A percentile compares a stretch with the other conserved stretches of the same genome.
Evolutionary conservation across 2,888 invertebrate genomes (phyloP).

Genomic region (Drosophila pseudotalamancana): DNA sequence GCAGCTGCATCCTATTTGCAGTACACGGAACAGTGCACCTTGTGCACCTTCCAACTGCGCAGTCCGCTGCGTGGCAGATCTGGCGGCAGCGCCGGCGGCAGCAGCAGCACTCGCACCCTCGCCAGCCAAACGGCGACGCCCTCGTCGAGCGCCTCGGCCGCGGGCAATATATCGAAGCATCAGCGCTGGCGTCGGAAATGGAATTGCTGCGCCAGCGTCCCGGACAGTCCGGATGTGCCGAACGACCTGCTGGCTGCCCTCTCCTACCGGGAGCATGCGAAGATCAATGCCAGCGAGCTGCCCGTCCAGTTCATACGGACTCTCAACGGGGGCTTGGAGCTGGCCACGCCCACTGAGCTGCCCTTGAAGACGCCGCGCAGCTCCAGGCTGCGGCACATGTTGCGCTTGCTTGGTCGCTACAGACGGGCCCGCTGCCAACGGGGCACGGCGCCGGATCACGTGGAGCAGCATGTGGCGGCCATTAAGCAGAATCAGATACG

Average conservation of each 20-base stretch:
- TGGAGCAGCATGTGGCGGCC: conserved; percentile 55
- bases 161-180: conserved; percentile 82
- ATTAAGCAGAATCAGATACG: conserved; percentile 84
- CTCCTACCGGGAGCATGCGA: conserved; percentile 70
- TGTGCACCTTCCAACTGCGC: conserved; percentile 83
- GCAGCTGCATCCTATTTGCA: conserved; percentile 70
- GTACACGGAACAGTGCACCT: conserved; percentile 83
- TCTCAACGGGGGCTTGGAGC: conserved; percentile 47
- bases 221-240: conserved; percentile 87
- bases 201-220: conserved; percentile 87
- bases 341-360: conserved; percentile 22
- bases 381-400: conserved; percentile 81
- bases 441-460: conserved; percentile 33
- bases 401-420: conserved; percentile 83
- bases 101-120: conserved; percentile 52
- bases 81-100: conserved; percentile 39
- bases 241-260: conserved; percentile 84
- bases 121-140: conserved; percentile 49
- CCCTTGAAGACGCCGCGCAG: conserved; percentile 59
- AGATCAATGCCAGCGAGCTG: conserved; percentile 74
- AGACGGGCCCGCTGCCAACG: conserved; percentile 82
- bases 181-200: conserved; percentile 86
- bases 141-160: conserved; percentile 51
- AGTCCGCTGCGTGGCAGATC: conserved; percentile 67
- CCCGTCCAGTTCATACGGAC: conserved; percentile 59